Percentiles rank a stretch among this genome's conserved stretches.
Evolutionary conservation across 2,888 invertebrate species (phyloP).

Genomic region (Tortrix viridana): DNA sequence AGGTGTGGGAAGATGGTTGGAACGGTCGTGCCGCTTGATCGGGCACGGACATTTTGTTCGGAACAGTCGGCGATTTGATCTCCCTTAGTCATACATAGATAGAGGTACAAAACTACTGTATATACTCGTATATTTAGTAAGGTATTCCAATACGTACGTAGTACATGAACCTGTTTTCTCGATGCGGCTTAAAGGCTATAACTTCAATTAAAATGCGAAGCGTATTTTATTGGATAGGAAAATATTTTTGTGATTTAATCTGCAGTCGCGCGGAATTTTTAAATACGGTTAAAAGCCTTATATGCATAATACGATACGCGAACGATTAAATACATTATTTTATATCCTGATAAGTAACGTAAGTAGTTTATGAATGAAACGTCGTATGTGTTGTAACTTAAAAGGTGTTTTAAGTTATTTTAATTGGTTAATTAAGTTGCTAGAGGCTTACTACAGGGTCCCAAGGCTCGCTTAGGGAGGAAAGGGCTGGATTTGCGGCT

Average conservation of each 20-base stretch:
- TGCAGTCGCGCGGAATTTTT: conserved; percentile 63
- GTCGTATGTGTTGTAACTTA: conserved; percentile 1
- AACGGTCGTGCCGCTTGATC: conserved; percentile 60
- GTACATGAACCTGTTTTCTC: conserved; percentile 64
- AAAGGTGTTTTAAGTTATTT: conserved; percentile 19
- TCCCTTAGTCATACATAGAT: conserved; percentile 33
- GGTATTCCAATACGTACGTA: conserved; percentile 47
- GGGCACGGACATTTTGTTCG: conserved; percentile 64
- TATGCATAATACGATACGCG: conserved; percentile 22
- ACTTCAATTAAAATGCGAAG: conserved; percentile 42
- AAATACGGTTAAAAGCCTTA: conserved; percentile 43
- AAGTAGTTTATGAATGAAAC: conserved; percentile 35
- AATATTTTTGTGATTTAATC: conserved; percentile 78
- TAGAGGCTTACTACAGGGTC: conserved; percentile 47
- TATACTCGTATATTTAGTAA: conserved; percentile 42
- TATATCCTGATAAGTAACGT: conserved; percentile 51
- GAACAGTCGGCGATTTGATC: conserved; percentile 45
- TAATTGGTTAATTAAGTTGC: conserved; percentile 34
- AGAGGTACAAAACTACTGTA: conserved; percentile 21
- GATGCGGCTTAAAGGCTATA: conserved; percentile 45
- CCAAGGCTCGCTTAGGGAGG: conserved; percentile 58
- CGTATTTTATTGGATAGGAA: conserved; percentile 64
- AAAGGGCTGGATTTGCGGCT: conserved; percentile 76
- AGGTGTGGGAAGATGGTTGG: conserved; percentile 71
- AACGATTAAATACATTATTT: conserved; percentile 41